A percentile compares a stretch with the other conserved stretches of the same genome.
These are phyloP conservation scores for Esox niger DNA, from an alignment of 2,113 vertebrate species.

Conservation along the genomic window DNA sequence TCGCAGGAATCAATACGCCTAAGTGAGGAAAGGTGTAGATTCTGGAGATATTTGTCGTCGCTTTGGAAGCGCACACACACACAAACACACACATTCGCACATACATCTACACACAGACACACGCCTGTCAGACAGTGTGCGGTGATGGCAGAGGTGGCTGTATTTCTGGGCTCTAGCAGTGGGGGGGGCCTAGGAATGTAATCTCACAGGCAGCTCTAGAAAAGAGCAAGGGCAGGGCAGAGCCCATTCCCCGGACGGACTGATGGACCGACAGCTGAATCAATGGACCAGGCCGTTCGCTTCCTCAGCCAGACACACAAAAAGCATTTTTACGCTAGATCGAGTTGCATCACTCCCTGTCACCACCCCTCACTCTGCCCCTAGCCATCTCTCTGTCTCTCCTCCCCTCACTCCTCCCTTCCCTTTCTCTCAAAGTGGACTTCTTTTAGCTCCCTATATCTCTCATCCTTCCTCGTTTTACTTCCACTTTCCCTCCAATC, in stretches of 20 bases:
- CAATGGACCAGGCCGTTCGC: constrained; percentile 59
- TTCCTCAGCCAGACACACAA: constrained; percentile 59
- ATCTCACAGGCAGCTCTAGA: constrained; percentile 42
- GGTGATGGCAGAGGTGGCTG: constrained; percentile 31
- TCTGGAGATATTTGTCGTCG: constrained; percentile 55
- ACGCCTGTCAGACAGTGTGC: constrained; percentile 6
- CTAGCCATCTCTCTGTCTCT: constrained; percentile 18
- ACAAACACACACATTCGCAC: neutral
- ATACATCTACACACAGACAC: constrained; percentile 7
- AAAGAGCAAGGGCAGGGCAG: constrained; percentile 45
- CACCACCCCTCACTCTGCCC: constrained; percentile 43
- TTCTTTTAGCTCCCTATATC: constrained; percentile 7
- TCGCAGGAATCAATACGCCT: constrained; percentile 72
- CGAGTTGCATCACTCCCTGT: constrained; percentile 61
- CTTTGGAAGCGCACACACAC: constrained; percentile 7
- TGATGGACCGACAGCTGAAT: constrained; percentile 33
- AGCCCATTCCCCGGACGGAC: constrained; percentile 50
- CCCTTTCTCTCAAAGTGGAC: neutral
- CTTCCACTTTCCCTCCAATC: no score
- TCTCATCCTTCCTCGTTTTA: neutral
- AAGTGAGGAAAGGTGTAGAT: constrained; percentile 74
- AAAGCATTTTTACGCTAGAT: constrained; percentile 69
- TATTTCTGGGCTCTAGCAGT: constrained; percentile 14
- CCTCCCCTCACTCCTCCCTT: constrained; percentile 18
- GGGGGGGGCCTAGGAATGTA: constrained; percentile 23